Conservation (phyloP, 1,140 invertebrate species). For the Microplitis mediator region DNA sequence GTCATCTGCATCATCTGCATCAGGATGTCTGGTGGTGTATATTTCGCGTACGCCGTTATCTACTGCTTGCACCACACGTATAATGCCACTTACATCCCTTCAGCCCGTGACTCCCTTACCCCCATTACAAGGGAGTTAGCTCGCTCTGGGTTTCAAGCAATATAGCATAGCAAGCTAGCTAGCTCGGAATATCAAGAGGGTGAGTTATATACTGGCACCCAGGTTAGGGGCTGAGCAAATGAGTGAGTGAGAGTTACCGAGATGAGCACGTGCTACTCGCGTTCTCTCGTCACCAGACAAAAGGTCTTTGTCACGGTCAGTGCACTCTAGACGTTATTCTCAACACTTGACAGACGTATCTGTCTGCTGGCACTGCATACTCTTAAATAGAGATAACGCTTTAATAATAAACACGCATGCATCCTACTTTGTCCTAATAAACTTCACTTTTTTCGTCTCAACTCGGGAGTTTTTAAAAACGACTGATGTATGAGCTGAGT, state of each 20-base stretch:
- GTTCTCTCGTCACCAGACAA: slow-evolving; percentile 27
- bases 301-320: slow-evolving; percentile 34
- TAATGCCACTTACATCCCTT: slow-evolving; percentile 8
- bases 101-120: neutral
- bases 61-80: slow-evolving; percentile 24
- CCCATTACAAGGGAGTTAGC: neutral
- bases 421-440: too few species aligned
- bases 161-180: too few species aligned
- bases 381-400: neutral
- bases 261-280: slow-evolving; percentile 7
- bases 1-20: neutral
- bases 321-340: neutral
- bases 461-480: too few species aligned
- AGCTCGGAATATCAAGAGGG: too few species aligned
- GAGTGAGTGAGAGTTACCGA: too few species aligned
- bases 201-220: too few species aligned
- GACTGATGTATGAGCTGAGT: too few species aligned
- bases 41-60: slow-evolving; percentile 37
- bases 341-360: slow-evolving; percentile 9
- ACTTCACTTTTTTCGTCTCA: too few species aligned
- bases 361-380: neutral
- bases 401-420: too few species aligned
- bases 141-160: neutral
- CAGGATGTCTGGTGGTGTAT: slow-evolving; percentile 39
- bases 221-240: too few species aligned